These are phyloP conservation scores for Graptemys geographica DNA, from an alignment of 2,797 vertebrate species.

Conservation along the genomic window DNA sequence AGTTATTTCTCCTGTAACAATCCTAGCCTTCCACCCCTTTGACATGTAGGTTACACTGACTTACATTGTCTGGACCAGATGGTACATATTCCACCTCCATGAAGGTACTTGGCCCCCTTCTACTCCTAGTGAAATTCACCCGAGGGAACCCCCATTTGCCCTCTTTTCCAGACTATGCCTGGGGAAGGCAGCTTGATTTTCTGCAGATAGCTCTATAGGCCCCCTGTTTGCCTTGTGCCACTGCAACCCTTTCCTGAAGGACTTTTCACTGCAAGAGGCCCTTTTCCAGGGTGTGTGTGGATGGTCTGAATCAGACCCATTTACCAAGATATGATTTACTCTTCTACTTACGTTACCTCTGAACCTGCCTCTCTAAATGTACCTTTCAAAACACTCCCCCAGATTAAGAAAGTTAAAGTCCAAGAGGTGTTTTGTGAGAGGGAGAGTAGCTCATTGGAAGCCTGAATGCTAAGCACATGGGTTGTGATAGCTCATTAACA, in stretches of 20 bases:
- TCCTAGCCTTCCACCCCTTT: background rate
- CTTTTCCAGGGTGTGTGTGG: too few relatives aligned
- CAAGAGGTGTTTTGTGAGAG: background rate
- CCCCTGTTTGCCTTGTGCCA: background rate
- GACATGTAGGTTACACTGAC: background rate
- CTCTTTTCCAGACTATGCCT: background rate
- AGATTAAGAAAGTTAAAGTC: background rate
- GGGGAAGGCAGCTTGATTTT: background rate
- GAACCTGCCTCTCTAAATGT: background rate
- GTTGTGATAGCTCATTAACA: background rate
- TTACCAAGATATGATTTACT: background rate
- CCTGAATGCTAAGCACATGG: background rate
- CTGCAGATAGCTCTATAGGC: background rate
- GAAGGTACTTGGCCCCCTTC: background rate
- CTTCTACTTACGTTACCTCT: background rate
- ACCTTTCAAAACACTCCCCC: background rate
- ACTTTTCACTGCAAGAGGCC: background rate
- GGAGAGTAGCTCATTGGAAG: background rate
- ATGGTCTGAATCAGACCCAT: background rate
- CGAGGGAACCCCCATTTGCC: background rate
- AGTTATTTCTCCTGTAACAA: background rate
- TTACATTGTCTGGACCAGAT: background rate
- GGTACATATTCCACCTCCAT: background rate
- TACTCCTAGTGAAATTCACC: background rate
- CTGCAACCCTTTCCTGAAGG: background rate